phyloP scores from a whole-genome alignment of 2,888 invertebrate species.

The Nomada fucata region DNA sequence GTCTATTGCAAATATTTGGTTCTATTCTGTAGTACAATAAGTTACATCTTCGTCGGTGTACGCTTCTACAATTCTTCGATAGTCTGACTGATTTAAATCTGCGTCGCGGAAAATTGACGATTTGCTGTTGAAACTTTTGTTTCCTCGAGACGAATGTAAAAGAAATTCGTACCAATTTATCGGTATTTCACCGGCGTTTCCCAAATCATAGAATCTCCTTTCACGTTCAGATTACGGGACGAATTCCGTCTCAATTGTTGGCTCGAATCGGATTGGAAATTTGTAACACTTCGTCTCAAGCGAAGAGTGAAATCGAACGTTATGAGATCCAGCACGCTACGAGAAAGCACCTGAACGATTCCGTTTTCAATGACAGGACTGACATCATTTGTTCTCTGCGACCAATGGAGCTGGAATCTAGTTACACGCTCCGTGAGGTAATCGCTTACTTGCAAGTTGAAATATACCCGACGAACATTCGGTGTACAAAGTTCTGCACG shows the following conservation, averaged over 20 bases:
- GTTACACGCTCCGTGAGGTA: conserved; percentile 41
- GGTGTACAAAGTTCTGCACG: neutral
- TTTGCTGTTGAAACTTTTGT: too few species aligned
- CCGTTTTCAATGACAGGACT: conserved; percentile 38
- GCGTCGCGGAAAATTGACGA: too few species aligned
- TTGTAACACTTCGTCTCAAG: conserved; percentile 23
- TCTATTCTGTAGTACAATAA: too few species aligned
- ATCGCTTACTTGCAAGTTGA: conserved; percentile 25
- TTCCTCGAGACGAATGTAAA: neutral
- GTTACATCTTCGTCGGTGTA: too few species aligned
- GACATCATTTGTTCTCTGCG: conserved; percentile 47
- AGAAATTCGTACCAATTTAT: too few species aligned
- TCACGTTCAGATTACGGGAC: neutral
- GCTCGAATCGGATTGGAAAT: neutral
- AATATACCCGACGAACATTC: neutral
- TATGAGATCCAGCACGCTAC: conserved; percentile 14
- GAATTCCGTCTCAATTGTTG: neutral
- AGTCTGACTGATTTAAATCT: too few species aligned
- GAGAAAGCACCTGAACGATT: conserved; percentile 14
- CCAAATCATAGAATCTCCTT: neutral
- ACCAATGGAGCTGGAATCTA: conserved; percentile 42
- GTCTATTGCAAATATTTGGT: too few species aligned
- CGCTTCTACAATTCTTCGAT: too few species aligned
- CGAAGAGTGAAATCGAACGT: conserved; percentile 24
- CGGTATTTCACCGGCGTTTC: neutral